Evolutionary conservation across 2,797 vertebrate genomes (phyloP), one percentile per base, ranked within the genome.

Genomic region (Apodemus agrarius): DNA sequence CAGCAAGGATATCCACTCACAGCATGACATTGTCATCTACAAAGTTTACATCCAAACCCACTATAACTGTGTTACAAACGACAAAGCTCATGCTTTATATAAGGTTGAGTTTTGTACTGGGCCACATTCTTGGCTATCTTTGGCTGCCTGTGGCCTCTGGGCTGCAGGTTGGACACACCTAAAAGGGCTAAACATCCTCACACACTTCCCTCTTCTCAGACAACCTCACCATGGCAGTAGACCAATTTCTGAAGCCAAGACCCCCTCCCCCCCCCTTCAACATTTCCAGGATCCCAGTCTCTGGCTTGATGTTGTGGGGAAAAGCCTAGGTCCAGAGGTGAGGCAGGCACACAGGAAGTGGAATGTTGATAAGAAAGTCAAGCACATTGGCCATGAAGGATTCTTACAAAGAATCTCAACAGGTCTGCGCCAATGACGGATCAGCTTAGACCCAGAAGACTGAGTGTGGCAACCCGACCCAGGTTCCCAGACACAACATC

Each of bases 301-400:
- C 29, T 3, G 12, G 43, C 59, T 26, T 54, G 72, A 57, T 17
- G 16, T 43, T 90, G 54, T 2, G 21, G 81, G 74, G 78, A 22
- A 61, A 90, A 65, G 65, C 17, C 5, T 21, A 5, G 19, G 93
- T 72, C 40, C 80, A 74, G 69, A 26, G 81, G 4, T 22, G 49
- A 37, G 69, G 49, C n/a, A 69, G 40, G 34, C 8, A 31, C 7
- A 22, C 21, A 65, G 26, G 17, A 40, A 88, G 57, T 43, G 89
- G 43, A 83, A 46, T 75, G n/a, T 29, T 63, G 54, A 88, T 67
- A 75, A 94, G 83, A 91, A 94, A 80, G 72, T 74, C 61, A 79
- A 95, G 72, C 49, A 12, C 37, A 46, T 0, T 0, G 37, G 24
- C 76, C 81, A 94, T 22, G 63, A 72, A 96, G 69, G 24, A 95